phyloP scores from a whole-genome alignment of 2,888 invertebrate species.

The Ennomos fuscantarius region DNA sequence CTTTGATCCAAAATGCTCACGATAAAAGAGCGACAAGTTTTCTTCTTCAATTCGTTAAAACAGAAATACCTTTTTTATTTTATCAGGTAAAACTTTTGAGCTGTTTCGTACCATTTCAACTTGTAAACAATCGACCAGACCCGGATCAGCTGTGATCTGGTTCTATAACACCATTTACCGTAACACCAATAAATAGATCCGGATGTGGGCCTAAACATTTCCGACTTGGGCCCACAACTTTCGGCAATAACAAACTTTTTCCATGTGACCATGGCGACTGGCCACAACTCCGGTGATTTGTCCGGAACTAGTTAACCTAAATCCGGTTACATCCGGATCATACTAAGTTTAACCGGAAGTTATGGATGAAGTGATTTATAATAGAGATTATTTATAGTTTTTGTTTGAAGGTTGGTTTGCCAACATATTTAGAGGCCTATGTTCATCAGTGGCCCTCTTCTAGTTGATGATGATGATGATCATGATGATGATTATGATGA shows the following conservation, averaged over 20 bases:
- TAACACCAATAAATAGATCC: slow-evolving; percentile 17
- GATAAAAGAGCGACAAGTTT: too few relatives aligned
- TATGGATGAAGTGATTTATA: slow-evolving; percentile 12
- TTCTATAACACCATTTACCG: slow-evolving; percentile 1
- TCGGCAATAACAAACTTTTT: slow-evolving; percentile 46
- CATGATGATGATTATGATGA: too few relatives aligned
- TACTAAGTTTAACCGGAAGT: slow-evolving; percentile 36
- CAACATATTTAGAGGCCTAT: too few relatives aligned
- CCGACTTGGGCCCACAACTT: slow-evolving; percentile 29
- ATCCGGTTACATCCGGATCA: slow-evolving; percentile 36
- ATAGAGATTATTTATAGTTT: too few relatives aligned
- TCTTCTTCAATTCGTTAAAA: too few relatives aligned
- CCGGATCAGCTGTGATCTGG: slow-evolving; percentile 13
- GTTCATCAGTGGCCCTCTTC: too few relatives aligned
- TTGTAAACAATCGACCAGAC: slow-evolving; percentile 20
- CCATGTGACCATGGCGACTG: slow-evolving; percentile 24
- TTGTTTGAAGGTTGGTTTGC: neutral
- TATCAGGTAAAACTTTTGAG: neutral
- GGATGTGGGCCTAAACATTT: slow-evolving; percentile 8
- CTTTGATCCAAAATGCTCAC: too few relatives aligned
- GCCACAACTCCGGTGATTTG: slow-evolving; percentile 41
- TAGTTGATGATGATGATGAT: too few relatives aligned
- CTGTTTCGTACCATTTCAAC: slow-evolving; percentile 13
- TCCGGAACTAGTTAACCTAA: slow-evolving; percentile 43
- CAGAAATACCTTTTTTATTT: too few relatives aligned